phyloP scores from a whole-genome alignment of 2,113 vertebrate species.

The Willisornis vidua region DNA sequence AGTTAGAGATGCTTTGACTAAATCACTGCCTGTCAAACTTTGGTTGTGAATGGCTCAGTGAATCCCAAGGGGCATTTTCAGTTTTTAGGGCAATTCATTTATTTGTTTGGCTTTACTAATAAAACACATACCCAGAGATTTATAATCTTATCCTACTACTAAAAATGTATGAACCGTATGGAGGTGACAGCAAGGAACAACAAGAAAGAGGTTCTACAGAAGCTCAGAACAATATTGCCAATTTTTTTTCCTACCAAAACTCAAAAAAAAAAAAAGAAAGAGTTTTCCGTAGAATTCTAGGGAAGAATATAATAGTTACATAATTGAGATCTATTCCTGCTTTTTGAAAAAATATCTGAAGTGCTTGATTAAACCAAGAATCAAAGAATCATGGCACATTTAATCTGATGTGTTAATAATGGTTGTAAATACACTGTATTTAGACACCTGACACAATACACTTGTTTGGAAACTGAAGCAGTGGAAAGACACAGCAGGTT shows the following conservation, averaged over 20 bases:
- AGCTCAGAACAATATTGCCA: neutral
- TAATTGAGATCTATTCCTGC: neutral
- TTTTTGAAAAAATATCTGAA: neutral
- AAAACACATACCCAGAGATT: slow-evolving; percentile 16
- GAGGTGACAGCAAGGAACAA: neutral
- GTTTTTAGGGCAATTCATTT: slow-evolving; percentile 53
- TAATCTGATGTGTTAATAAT: slow-evolving; percentile 3
- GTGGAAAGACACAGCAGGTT: neutral
- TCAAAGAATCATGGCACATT: neutral
- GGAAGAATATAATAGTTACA: neutral
- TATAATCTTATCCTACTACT: neutral
- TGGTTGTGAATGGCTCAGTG: neutral
- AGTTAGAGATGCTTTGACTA: slow-evolving; percentile 38
- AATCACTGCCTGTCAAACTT: slow-evolving; percentile 19
- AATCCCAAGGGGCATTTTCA: slow-evolving; percentile 7
- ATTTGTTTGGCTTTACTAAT: slow-evolving; percentile 22
- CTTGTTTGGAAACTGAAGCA: neutral
- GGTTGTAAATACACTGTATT: neutral
- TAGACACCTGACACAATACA: neutral
- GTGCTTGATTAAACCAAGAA: neutral
- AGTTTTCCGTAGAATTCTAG: neutral
- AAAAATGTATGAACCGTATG: neutral
- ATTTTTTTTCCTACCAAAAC: neutral
- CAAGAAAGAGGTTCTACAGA: neutral
- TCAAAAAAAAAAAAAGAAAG: neutral